These are phyloP conservation scores for Bombus consobrinus DNA, from an alignment of 1,140 invertebrate genomes.

Conservation along the genomic window DNA sequence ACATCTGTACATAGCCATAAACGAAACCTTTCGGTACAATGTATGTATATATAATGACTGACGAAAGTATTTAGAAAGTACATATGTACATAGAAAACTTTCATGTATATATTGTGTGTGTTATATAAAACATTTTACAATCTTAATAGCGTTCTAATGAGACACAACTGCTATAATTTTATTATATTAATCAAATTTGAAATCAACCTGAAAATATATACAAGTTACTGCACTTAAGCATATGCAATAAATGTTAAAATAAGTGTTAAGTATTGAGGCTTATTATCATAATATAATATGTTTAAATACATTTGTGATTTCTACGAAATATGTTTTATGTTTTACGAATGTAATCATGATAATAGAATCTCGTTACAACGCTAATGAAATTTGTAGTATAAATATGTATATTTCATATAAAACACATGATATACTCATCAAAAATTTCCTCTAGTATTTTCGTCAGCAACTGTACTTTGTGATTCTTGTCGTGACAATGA, in stretches of 20 bases:
- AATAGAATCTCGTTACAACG: not conserved
- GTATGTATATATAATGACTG: not conserved
- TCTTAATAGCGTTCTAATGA: not conserved
- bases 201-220: no score
- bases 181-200: no score
- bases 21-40: not conserved
- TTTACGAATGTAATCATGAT: not conserved
- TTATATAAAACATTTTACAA: not conserved
- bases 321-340: no score
- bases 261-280: not conserved
- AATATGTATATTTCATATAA: not conserved
- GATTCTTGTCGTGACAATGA: no score
- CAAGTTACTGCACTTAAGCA: not conserved
- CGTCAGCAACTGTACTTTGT: no score
- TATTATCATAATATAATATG: not conserved
- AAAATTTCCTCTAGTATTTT: no score
- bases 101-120: not conserved
- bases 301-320: no score
- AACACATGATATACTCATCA: not conserved
- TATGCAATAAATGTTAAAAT: not conserved
- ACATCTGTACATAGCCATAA: not conserved
- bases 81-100: not conserved
- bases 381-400: not conserved
- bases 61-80: not conserved
- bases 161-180: no score